Base-by-base conservation (phyloP, 1,140 invertebrate species). In the Aphis craccivora region DNA sequence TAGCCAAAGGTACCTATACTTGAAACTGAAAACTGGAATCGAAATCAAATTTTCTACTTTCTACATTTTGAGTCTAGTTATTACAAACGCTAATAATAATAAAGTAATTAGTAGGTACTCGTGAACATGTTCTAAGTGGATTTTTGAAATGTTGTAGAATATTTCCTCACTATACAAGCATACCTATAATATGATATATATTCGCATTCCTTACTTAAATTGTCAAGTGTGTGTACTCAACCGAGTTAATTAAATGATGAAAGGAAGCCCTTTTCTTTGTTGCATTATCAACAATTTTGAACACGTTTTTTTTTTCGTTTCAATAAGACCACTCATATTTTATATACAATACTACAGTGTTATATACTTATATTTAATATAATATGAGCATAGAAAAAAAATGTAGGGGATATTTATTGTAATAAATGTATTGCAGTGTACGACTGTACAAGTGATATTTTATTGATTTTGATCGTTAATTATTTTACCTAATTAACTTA, bases 91-190 rank as follows among this genome's bases (percentile, higher is more conserved):
- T 76, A 76, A 76, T n/a, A 76, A n/a, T n/a, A 67, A 76, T 76
- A n/a, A 18, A 76, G 30, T 87, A 53, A 89, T 89, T 89, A 53
- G 87, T 35, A 89, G n/a, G 87, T 51, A 89, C 48, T 45, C 20
- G 35, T 53, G 22, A 76, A 35, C 18, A 35, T 87, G 14, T 25
- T 53, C n/a, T 14, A 11, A 89, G 87, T 53, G 87, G 48, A 37
- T 53, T 89, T 53, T n/a, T 89, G 45, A 25, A 89, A n/a, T 51
- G 48, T 37, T 37, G n/a, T 53, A 89, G n/a, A 89, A 89, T 88
- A 53, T 53, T 89, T 89, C 8, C 87, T 53, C 37, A 37, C 3
- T 53, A 14, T 25, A 51, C 18, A 51, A 30, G 55, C 8, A 25
- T 67, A 76, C 48, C 48, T 76, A 76, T 76, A 76, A 76, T 76